phyloP scores from a whole-genome alignment of 2,888 invertebrate genomes.

The Rotaria magnacalcarata region DNA sequence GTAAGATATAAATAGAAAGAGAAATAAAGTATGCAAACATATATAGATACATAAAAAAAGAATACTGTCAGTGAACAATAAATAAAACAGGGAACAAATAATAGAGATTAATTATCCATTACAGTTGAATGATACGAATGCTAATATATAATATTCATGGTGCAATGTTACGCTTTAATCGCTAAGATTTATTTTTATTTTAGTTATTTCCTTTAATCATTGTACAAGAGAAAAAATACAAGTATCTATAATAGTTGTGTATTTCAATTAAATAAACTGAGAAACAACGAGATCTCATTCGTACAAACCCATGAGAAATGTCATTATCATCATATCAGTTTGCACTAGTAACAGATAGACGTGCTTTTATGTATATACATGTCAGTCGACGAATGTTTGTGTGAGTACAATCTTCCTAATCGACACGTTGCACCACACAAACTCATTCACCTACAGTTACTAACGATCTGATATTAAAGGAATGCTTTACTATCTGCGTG shows the following conservation, averaged over 20 bases:
- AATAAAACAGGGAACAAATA: not conserved
- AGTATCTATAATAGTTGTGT: not conserved
- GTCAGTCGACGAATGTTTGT: not conserved
- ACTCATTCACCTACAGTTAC: not conserved
- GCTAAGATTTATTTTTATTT: not conserved
- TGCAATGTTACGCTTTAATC: no score
- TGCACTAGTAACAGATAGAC: not conserved
- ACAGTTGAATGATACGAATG: not conserved
- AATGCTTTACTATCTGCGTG: not conserved
- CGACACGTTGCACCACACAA: not conserved
- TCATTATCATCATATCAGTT: slow-evolving; percentile 18
- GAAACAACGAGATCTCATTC: not conserved
- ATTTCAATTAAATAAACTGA: not conserved
- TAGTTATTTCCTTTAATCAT: not conserved
- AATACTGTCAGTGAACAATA: not conserved
- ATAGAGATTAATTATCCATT: slow-evolving; percentile 12
- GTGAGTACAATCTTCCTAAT: not conserved
- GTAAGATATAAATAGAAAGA: not conserved
- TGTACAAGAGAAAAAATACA: no score
- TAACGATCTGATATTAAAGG: not conserved
- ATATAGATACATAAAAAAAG: not conserved
- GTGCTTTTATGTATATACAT: slow-evolving; percentile 3
- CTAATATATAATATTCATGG: not conserved
- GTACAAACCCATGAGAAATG: not conserved
- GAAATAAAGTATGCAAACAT: not conserved